These are phyloP conservation scores for Villa cingulata DNA, from an alignment of 2,888 invertebrate species.

Conservation along the genomic window DNA sequence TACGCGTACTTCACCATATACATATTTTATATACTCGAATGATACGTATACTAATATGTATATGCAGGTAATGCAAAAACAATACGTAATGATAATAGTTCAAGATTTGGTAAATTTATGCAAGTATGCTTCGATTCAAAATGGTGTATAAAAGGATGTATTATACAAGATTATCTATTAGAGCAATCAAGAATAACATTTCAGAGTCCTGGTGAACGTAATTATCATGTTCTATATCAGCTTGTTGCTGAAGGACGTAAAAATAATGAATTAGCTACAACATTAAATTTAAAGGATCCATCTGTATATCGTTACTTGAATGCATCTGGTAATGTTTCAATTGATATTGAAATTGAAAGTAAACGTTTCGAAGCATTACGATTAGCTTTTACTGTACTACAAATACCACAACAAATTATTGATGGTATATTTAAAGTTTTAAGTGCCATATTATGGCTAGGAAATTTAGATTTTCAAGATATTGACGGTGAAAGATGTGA, in stretches of 20 bases:
- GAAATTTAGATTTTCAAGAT: constrained; percentile 73
- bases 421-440: constrained; percentile 80
- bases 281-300: constrained; percentile 59
- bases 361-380: constrained; percentile 69
- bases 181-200: constrained; percentile 85
- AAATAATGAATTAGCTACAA: constrained; percentile 60
- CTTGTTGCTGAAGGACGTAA: constrained; percentile 73
- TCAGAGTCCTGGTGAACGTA: constrained; percentile 73
- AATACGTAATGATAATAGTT: constrained; percentile 84
- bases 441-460: constrained; percentile 81
- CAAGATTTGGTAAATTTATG: constrained; percentile 90
- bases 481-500: constrained; percentile 77
- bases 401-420: constrained; percentile 73
- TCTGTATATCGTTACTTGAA: constrained; percentile 71
- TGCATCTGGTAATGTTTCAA: constrained; percentile 58
- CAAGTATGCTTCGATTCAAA: constrained; percentile 82
- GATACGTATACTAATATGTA: too few species aligned
- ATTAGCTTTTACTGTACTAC: constrained; percentile 76
- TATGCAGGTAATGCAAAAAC: constrained; percentile 79
- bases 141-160: constrained; percentile 82
- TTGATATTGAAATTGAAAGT: constrained; percentile 52
- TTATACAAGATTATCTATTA: constrained; percentile 78
- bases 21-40: too few species aligned
- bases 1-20: too few species aligned
- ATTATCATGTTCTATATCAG: constrained; percentile 87